These are phyloP conservation scores for Zootermopsis nevadensis DNA, from an alignment of 2,888 invertebrate genomes.

Conservation along the genomic window DNA sequence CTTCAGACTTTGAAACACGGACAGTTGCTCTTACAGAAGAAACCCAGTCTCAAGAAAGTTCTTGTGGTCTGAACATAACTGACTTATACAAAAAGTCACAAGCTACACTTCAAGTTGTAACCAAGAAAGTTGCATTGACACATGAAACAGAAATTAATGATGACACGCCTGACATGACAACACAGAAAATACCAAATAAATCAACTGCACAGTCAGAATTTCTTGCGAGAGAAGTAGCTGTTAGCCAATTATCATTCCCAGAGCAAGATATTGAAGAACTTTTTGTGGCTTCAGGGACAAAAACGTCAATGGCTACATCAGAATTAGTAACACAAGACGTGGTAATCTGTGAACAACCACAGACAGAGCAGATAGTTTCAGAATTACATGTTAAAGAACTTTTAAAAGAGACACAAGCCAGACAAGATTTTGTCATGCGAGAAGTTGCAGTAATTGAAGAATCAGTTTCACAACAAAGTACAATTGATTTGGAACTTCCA, in stretches of 20 bases:
- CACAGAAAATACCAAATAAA: neutral
- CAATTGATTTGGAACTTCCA: slow-evolving; percentile 18
- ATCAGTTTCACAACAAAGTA: slow-evolving; percentile 35
- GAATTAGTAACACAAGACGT: slow-evolving; percentile 10
- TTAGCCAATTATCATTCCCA: slow-evolving; percentile 21
- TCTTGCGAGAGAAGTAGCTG: slow-evolving; percentile 30
- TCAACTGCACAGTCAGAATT: slow-evolving; percentile 30
- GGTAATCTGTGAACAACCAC: slow-evolving; percentile 27
- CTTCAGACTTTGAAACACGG: slow-evolving; percentile 6
- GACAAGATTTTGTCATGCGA: slow-evolving; percentile 27
- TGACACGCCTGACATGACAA: slow-evolving; percentile 15
- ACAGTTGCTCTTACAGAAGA: slow-evolving; percentile 35
- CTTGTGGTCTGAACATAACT: neutral
- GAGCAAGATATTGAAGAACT: slow-evolving; percentile 21
- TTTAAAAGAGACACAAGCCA: slow-evolving; percentile 27
- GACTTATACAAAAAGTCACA: slow-evolving; percentile 36
- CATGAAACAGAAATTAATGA: slow-evolving; percentile 36
- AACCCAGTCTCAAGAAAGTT: slow-evolving; percentile 6
- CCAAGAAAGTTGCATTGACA: slow-evolving; percentile 49
- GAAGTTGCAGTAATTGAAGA: slow-evolving; percentile 47
- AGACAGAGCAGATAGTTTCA: slow-evolving; percentile 37
- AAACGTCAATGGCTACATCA: neutral
- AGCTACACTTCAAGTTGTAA: slow-evolving; percentile 43
- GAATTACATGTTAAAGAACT: slow-evolving; percentile 38
- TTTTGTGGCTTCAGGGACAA: neutral